These are phyloP conservation scores for Phaethon lepturus DNA, from an alignment of 2,113 vertebrate genomes.

Conservation along the genomic window DNA sequence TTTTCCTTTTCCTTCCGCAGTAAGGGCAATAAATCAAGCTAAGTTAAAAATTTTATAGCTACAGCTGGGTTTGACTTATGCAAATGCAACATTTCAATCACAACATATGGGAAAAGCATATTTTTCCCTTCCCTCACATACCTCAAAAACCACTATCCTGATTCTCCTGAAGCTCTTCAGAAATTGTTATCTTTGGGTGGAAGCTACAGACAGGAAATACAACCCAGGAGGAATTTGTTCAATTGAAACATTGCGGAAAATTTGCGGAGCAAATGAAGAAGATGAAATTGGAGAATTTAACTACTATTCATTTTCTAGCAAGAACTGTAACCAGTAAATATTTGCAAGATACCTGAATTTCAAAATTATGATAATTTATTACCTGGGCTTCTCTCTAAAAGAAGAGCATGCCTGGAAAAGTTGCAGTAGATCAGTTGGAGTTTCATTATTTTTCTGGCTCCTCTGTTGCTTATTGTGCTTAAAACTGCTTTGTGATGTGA, in stretches of 20 bases:
- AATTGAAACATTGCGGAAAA: neutral
- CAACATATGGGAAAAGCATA: conserved; percentile 54
- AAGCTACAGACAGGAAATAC: neutral
- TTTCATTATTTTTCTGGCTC: neutral
- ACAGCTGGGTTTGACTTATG: conserved; percentile 65
- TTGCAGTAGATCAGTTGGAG: neutral
- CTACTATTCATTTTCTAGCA: neutral
- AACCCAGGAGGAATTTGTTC: neutral
- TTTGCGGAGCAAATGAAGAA: neutral
- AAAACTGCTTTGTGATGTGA: neutral
- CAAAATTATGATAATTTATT: neutral
- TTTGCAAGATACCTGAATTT: neutral
- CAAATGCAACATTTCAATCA: conserved; percentile 62
- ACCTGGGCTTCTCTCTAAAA: neutral
- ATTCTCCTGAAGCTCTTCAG: neutral
- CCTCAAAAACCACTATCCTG: conserved; percentile 10
- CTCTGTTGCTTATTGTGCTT: neutral
- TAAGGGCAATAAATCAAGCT: conserved; percentile 54
- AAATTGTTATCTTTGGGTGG: neutral
- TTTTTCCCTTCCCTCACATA: neutral
- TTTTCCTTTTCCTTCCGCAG: conserved; percentile 35
- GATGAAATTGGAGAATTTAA: neutral
- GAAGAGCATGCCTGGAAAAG: neutral
- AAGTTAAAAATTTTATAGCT: conserved; percentile 56
- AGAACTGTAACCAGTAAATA: neutral